phyloP scores from a whole-genome alignment of 2,888 invertebrate species.

The Tetheella fluctuosa region DNA sequence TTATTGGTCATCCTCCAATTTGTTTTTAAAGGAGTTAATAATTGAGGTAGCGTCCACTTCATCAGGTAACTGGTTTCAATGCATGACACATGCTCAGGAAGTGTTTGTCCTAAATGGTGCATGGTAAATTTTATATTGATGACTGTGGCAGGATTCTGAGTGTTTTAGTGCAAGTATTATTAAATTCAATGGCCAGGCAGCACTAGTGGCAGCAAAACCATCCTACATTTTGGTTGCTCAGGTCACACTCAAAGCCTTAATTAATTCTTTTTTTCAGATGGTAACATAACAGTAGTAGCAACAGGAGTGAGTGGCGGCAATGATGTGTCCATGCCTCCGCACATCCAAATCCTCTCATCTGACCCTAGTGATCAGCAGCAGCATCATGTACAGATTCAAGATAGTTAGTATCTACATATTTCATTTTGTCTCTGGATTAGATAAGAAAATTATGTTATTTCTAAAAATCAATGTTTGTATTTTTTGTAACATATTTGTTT shows the following conservation, averaged over 20 bases:
- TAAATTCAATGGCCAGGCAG: not conserved
- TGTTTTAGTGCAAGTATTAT: not conserved
- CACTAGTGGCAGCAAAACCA: not conserved
- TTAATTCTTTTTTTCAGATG: slow-evolving; percentile 59
- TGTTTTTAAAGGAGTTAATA: too few relatives aligned
- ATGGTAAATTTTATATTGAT: too few relatives aligned
- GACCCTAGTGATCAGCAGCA: slow-evolving; percentile 71
- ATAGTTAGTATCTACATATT: slow-evolving; percentile 55
- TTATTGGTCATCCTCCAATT: too few relatives aligned
- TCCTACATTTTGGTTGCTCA: not conserved
- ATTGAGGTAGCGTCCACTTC: too few relatives aligned
- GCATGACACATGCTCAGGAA: too few relatives aligned
- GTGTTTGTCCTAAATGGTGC: too few relatives aligned
- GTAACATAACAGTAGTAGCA: slow-evolving; percentile 84
- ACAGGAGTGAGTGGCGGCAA: slow-evolving; percentile 69
- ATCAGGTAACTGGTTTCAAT: too few relatives aligned
- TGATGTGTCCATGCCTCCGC: slow-evolving; percentile 77
- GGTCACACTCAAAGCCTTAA: slow-evolving; percentile 11
- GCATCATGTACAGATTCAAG: slow-evolving; percentile 75
- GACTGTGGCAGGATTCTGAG: too few relatives aligned
- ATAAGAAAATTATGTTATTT: too few relatives aligned
- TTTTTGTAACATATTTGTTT: too few relatives aligned
- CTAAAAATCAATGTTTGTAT: too few relatives aligned
- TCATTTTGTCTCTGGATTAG: slow-evolving; percentile 10
- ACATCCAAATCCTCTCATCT: slow-evolving; percentile 76